These are phyloP conservation scores for Torymus aiolomorphi DNA, from an alignment of 2,888 invertebrate genomes.

Conservation along the genomic window DNA sequence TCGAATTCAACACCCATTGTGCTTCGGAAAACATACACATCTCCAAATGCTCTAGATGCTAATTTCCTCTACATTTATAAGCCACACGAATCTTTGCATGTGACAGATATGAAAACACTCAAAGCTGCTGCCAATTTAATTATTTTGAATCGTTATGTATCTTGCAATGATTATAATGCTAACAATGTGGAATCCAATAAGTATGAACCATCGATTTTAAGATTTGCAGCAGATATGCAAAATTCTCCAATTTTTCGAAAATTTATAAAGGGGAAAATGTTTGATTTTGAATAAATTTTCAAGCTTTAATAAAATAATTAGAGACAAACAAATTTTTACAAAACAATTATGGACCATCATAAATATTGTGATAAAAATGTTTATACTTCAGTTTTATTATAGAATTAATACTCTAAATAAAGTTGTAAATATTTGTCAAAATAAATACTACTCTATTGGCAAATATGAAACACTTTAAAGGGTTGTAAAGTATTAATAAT, in stretches of 20 bases:
- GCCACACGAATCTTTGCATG: conserved; percentile 59
- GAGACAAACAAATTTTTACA: conserved; percentile 23
- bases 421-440: conserved; percentile 26
- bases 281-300: conserved; percentile 47
- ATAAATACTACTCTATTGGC: conserved; percentile 11
- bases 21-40: conserved; percentile 65
- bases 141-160: conserved; percentile 65
- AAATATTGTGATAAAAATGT: conserved; percentile 48
- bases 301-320: conserved; percentile 20
- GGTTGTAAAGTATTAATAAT: conserved; percentile 49
- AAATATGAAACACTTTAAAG: conserved; percentile 40
- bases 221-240: conserved; percentile 76
- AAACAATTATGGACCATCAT: conserved; percentile 43
- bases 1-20: conserved; percentile 65
- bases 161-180: conserved; percentile 61
- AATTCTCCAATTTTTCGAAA: conserved; percentile 65
- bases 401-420: conserved; percentile 12
- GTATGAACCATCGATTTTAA: conserved; percentile 78
- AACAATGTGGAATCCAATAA: conserved; percentile 42
- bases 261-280: conserved; percentile 53
- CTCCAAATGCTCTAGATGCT: conserved; percentile 58
- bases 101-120: conserved; percentile 56
- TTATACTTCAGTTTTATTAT: conserved; percentile 15
- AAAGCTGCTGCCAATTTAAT: conserved; percentile 64
- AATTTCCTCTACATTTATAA: conserved; percentile 65